These are phyloP conservation scores for Tineola bisselliella DNA, from an alignment of 2,888 invertebrate species.

Conservation along the genomic window DNA sequence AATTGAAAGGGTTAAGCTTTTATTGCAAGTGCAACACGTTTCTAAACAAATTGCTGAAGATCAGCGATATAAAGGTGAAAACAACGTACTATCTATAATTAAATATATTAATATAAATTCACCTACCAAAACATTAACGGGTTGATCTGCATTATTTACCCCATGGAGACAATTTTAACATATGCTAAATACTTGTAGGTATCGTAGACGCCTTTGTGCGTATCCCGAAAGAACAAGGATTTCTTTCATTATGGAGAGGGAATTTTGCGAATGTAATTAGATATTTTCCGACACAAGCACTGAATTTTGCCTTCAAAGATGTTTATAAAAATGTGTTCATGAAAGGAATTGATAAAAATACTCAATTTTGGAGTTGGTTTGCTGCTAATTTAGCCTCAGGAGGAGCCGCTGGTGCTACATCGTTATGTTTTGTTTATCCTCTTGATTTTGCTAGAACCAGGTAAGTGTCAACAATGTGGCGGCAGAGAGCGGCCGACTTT, in stretches of 20 bases:
- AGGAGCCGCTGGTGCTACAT: slow-evolving; percentile 93
- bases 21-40: slow-evolving; percentile 94
- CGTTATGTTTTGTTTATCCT: slow-evolving; percentile 92
- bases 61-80: slow-evolving; percentile 84
- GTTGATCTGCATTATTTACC: no score
- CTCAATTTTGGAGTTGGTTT: slow-evolving; percentile 88
- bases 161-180: background rate
- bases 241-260: slow-evolving; percentile 89
- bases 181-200: slow-evolving; percentile 33
- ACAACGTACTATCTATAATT: no score
- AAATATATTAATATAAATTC: background rate
- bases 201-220: slow-evolving; percentile 86
- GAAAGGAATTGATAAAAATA: slow-evolving; percentile 86
- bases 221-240: slow-evolving; percentile 88
- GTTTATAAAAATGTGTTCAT: slow-evolving; percentile 90
- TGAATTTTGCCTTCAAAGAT: slow-evolving; percentile 96
- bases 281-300: slow-evolving; percentile 93
- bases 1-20: slow-evolving; percentile 93
- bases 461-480: slow-evolving; percentile 28
- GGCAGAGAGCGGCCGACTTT: no score
- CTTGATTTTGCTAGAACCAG: slow-evolving; percentile 93
- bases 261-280: slow-evolving; percentile 94
- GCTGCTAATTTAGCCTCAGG: slow-evolving; percentile 90
- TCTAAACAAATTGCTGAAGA: slow-evolving; percentile 88
- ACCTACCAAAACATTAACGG: no score